Percentiles rank a stretch among this genome's conserved stretches.
These are phyloP conservation scores for Hyppa rectilinea DNA, from an alignment of 2,888 invertebrate genomes.

Conservation along the genomic window DNA sequence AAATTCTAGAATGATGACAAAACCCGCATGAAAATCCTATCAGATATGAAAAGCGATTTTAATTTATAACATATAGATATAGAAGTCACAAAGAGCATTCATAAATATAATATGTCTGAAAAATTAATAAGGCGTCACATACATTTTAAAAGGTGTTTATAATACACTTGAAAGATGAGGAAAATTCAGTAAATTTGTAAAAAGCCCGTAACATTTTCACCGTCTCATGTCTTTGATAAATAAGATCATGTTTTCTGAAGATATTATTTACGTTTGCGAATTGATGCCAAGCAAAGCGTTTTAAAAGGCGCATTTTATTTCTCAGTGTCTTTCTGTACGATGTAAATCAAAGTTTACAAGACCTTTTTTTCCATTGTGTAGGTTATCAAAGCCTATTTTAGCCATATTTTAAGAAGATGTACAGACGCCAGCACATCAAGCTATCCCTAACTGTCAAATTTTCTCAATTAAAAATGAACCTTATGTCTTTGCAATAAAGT, in stretches of 20 bases:
- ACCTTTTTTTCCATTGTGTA: neutral
- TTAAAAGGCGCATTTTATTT: constrained; percentile 19
- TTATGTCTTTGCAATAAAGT: no score
- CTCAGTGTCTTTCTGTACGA: constrained; percentile 8
- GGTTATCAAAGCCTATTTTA: constrained; percentile 25
- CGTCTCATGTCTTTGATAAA: constrained; percentile 42
- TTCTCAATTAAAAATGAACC: no score
- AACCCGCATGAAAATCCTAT: neutral
- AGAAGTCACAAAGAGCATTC: neutral
- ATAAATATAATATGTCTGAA: constrained; percentile 8
- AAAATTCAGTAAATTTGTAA: constrained; percentile 38
- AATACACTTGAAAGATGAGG: constrained; percentile 37
- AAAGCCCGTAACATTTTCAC: constrained; percentile 31
- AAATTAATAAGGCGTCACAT: constrained; percentile 15
- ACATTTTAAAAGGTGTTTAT: constrained; percentile 42
- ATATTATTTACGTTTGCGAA: constrained; percentile 51
- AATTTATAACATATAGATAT: neutral
- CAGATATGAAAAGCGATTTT: neutral
- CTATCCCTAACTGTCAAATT: no score
- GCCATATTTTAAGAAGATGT: neutral
- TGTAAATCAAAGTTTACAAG: constrained; percentile 32
- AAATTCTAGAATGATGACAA: neutral
- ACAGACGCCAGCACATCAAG: no score
- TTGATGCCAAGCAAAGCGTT: constrained; percentile 31
- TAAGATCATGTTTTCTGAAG: constrained; percentile 49